phyloP scores from a whole-genome alignment of 2,797 vertebrate species.

The Chaetodon trifasciatus region DNA sequence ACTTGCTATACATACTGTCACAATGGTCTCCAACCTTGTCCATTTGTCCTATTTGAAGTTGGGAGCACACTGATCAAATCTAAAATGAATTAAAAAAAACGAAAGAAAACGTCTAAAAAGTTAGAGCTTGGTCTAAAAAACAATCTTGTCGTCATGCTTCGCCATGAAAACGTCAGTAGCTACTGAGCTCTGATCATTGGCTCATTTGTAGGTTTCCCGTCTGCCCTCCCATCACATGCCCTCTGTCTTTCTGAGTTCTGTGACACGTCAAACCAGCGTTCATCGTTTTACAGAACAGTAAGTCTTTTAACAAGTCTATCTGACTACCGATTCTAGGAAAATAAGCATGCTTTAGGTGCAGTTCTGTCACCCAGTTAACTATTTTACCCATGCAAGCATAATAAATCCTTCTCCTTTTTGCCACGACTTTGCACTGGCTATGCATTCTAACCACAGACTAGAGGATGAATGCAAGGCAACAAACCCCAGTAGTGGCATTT shows the following conservation, averaged over 20 bases:
- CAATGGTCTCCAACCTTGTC: slow-evolving; percentile 65
- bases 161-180: slow-evolving; percentile 76
- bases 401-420: slow-evolving; percentile 84
- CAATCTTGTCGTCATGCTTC: slow-evolving; percentile 74
- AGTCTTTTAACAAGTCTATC: slow-evolving; percentile 87
- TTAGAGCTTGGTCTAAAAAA: slow-evolving; percentile 78
- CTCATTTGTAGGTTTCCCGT: slow-evolving; percentile 63
- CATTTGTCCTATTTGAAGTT: slow-evolving; percentile 63
- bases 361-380: slow-evolving; percentile 87
- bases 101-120: slow-evolving; percentile 68
- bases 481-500: slow-evolving; percentile 83
- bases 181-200: slow-evolving; percentile 69
- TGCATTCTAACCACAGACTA: slow-evolving; percentile 81
- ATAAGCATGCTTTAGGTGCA: slow-evolving; percentile 90
- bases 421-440: slow-evolving; percentile 80
- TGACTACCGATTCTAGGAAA: slow-evolving; percentile 90
- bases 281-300: slow-evolving; percentile 84
- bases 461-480: slow-evolving; percentile 85
- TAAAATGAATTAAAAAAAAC: slow-evolving; percentile 59
- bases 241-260: slow-evolving; percentile 79
- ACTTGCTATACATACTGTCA: slow-evolving; percentile 67
- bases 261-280: slow-evolving; percentile 80
- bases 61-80: slow-evolving; percentile 75
- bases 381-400: slow-evolving; percentile 91
- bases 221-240: slow-evolving; percentile 70